Conservation (phyloP, 1,140 invertebrate species). For the Latrodectus geometricus region DNA sequence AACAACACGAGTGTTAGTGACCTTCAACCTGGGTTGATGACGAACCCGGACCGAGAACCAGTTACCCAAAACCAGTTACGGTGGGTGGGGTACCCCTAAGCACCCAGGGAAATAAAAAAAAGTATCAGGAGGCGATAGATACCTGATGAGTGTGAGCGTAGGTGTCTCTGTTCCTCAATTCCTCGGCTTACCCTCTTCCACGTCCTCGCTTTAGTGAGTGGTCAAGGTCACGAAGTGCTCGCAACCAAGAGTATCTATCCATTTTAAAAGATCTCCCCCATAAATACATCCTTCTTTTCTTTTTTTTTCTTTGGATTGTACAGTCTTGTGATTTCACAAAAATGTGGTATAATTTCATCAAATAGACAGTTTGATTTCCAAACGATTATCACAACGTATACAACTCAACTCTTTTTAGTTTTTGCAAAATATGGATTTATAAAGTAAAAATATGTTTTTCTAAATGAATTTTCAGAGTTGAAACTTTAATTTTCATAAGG, state of each 20-base stretch:
- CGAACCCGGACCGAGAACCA: conserved; percentile 36
- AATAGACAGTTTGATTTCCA: no score
- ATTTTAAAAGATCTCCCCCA: background rate
- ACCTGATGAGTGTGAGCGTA: conserved; percentile 10
- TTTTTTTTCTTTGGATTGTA: background rate
- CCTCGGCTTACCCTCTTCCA: background rate
- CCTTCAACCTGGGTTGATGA: conserved; percentile 29
- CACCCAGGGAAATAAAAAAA: background rate
- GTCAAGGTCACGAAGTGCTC: background rate
- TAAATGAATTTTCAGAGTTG: no score
- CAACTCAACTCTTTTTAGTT: no score
- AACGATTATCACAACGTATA: no score
- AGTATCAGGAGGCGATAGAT: background rate
- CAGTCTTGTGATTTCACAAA: no score
- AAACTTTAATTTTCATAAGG: no score
- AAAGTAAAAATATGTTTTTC: no score
- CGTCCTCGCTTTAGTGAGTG: background rate
- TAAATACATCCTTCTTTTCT: conserved; percentile 1
- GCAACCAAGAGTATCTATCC: background rate
- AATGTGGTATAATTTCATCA: no score
- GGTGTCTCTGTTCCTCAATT: background rate
- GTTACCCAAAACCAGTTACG: conserved; percentile 40
- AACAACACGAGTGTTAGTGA: conserved; percentile 22
- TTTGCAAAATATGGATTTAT: no score
- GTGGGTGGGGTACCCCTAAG: conserved; percentile 36